Evolutionary conservation across 2,888 invertebrate genomes (phyloP).

Genomic region (Dioctria linearis): DNA sequence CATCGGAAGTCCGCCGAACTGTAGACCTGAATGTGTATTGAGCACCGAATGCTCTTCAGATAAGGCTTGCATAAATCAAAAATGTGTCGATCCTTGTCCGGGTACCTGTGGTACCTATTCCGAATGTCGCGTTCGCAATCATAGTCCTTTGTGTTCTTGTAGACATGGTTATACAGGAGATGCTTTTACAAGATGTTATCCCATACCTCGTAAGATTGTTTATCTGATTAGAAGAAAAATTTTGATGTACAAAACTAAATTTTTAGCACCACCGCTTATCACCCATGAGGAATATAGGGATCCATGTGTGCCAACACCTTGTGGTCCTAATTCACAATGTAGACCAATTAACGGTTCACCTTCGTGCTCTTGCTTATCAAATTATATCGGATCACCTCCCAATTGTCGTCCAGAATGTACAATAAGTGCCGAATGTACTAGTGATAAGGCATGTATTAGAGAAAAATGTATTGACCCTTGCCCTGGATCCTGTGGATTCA

Average conservation of each 20-base stretch:
- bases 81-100: constrained; percentile 78
- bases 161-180: constrained; percentile 80
- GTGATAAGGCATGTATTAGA: constrained; percentile 78
- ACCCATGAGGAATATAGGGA: constrained; percentile 68
- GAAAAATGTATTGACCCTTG: constrained; percentile 81
- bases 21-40: constrained; percentile 80
- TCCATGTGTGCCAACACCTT: constrained; percentile 79
- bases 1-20: constrained; percentile 78
- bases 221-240: not conserved
- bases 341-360: constrained; percentile 74
- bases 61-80: constrained; percentile 78
- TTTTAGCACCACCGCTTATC: constrained; percentile 64
- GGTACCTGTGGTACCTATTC: constrained; percentile 77
- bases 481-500: constrained; percentile 78
- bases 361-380: constrained; percentile 78
- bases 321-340: constrained; percentile 77
- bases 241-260: not conserved
- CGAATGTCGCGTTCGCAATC: constrained; percentile 82
- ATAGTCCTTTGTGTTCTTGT: constrained; percentile 85
- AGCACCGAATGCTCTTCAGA: constrained; percentile 77
- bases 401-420: constrained; percentile 81
- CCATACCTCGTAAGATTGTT: constrained; percentile 70
- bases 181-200: constrained; percentile 79
- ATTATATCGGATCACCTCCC: constrained; percentile 79
- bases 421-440: constrained; percentile 79